Conservation (phyloP, 2,113 vertebrate species). For the Caracal caracal region DNA sequence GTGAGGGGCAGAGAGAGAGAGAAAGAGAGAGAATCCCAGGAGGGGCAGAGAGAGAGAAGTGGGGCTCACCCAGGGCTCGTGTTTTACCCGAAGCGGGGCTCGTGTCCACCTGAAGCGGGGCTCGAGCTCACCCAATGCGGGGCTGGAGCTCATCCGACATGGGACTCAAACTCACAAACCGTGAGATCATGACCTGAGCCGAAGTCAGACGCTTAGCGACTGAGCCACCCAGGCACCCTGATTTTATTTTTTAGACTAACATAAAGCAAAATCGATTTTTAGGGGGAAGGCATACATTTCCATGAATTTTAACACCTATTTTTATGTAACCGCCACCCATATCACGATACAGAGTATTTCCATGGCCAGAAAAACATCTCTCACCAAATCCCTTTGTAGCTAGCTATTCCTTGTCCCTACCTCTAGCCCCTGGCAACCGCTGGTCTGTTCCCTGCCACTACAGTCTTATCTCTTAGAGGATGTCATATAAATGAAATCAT, state of each 20-base stretch:
- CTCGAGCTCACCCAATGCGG: too few species aligned
- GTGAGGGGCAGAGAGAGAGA: too few species aligned
- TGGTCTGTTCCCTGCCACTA: background rate
- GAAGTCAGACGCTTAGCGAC: too few species aligned
- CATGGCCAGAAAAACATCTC: background rate
- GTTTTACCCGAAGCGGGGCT: too few species aligned
- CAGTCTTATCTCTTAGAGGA: background rate
- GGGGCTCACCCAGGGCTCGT: too few species aligned
- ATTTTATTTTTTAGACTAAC: background rate
- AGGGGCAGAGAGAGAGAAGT: too few species aligned
- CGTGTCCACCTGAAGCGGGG: too few species aligned
- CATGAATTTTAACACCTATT: constrained; percentile 12
- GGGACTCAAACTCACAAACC: too few species aligned
- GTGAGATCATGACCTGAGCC: too few species aligned
- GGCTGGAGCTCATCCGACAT: too few species aligned
- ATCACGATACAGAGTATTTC: background rate
- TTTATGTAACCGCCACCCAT: background rate
- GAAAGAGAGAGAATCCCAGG: too few species aligned
- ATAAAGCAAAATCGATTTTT: background rate
- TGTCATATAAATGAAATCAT: background rate
- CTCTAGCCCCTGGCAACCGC: background rate
- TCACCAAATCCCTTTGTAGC: background rate
- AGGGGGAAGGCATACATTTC: background rate
- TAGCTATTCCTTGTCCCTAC: background rate
- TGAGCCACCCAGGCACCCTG: too few species aligned